Evolutionary conservation across 2,888 invertebrate genomes (phyloP), one percentile per base, ranked within the genome.

Genomic region (Fragum fragum): DNA sequence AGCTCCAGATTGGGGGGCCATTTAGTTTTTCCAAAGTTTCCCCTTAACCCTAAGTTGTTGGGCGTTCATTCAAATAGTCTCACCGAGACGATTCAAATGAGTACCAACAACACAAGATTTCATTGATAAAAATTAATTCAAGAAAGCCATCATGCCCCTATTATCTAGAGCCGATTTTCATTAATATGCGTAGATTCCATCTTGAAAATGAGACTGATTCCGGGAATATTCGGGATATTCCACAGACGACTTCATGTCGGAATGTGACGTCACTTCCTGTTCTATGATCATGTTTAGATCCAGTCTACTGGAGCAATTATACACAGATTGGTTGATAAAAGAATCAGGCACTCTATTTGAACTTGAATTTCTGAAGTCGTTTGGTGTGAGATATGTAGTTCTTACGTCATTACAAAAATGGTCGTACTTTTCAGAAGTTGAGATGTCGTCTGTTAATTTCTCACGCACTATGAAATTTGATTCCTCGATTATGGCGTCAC

Each of bases 171-270:
- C 52, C 16, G 6, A 5, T 52, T 3, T 52, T 52, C 23, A 18
- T 42, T 26, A 66, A 42, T 66, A 66, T 66, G 66, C 66, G 42
- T 66, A 66, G 21, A 66, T 66, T 66, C 66, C 66, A 36, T 66
- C 66, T 23, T 42, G 66, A 42, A 66, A 66, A 23, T 42, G 66
- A 5, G 66, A 14, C 21, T 18, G 63, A 36, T 28, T 63, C 36
- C 63, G 32, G 32, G 32, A 36, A 9, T 6, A 36, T 36, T 36
- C n/a, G 42, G 66, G 36, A 66, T 42, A 66, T 6, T 66, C 66
- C 21, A 36, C 42, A 21, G 66, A 66, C 23, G 66, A 5, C 26
- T 66, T 66, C 18, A 66, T 23, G 23, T 66, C 66, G 42, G 66
- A 66, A 66, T 66, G 66, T 66, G 66, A 66, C 42, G 42, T 66